phyloP scores from a whole-genome alignment of 2,797 vertebrate species.

The Paramormyrops hopkinsi region DNA sequence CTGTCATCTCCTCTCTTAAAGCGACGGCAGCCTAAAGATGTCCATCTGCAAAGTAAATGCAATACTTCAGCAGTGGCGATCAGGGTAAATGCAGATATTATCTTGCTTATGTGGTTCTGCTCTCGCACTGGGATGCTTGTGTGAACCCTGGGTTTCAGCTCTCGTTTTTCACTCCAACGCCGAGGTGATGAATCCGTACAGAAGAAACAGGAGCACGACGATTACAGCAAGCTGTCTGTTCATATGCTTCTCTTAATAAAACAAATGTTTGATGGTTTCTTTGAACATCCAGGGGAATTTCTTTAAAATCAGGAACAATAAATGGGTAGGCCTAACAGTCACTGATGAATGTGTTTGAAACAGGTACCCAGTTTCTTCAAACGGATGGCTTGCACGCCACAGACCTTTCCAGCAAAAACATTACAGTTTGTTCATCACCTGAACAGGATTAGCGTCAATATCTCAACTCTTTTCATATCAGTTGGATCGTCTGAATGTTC shows the following conservation, averaged over 20 bases:
- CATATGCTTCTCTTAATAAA: neutral
- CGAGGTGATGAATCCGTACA: neutral
- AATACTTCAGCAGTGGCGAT: slow-evolving; percentile 13
- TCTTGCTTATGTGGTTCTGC: slow-evolving; percentile 12
- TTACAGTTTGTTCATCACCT: neutral
- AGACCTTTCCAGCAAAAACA: neutral
- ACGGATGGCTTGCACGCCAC: neutral
- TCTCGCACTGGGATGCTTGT: neutral
- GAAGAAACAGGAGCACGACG: neutral
- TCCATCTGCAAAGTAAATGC: slow-evolving; percentile 14
- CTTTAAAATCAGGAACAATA: neutral
- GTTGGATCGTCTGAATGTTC: neutral
- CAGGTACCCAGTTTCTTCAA: neutral
- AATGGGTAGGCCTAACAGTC: neutral
- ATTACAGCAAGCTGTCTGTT: neutral
- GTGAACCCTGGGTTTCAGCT: neutral
- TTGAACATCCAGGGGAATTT: neutral
- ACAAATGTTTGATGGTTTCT: neutral
- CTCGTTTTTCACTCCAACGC: neutral
- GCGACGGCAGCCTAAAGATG: slow-evolving; percentile 6
- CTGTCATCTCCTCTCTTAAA: slow-evolving; percentile 16
- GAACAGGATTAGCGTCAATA: neutral
- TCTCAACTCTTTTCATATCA: neutral
- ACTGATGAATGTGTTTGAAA: neutral
- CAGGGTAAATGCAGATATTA: slow-evolving; percentile 17